Conservation (phyloP, 64 coral and sea anemone species). For the Trachythela sp. region DNA sequence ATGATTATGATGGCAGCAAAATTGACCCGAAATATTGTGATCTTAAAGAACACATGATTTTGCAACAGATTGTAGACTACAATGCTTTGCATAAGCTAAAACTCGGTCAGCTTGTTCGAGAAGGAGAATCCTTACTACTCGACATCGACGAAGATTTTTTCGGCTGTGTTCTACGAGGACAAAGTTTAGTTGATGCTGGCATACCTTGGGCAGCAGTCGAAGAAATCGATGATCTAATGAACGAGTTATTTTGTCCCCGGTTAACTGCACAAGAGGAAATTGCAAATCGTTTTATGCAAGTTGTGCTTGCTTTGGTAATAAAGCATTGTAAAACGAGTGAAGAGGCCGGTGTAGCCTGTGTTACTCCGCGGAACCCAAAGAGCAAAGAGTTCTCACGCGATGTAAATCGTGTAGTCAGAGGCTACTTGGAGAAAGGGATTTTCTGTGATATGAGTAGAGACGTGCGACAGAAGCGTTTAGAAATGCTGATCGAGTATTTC, state of each 20-base stretch:
- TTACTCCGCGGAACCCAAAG: not conserved
- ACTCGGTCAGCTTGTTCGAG: not conserved
- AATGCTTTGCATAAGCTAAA: not conserved
- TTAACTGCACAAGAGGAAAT: not conserved
- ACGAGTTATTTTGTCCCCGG: not conserved
- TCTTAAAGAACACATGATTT: not conserved
- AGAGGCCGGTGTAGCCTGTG: not conserved
- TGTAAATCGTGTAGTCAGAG: not conserved
- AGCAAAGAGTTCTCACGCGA: not conserved
- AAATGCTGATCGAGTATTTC: not conserved
- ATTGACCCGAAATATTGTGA: not conserved
- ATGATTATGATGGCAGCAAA: not conserved
- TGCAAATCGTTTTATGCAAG: not conserved
- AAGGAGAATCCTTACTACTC: not conserved
- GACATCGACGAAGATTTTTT: conserved; percentile 8
- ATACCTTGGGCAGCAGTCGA: not conserved
- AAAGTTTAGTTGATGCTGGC: not conserved
- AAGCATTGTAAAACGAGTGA: not conserved
- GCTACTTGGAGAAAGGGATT: not conserved
- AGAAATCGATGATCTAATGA: not conserved
- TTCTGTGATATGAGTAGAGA: not conserved
- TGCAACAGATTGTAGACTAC: not conserved
- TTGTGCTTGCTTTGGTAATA: not conserved
- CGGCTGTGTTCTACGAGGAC: not conserved
- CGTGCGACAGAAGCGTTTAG: not conserved